Evolutionary conservation across 2,888 invertebrate species (phyloP), one percentile per base, ranked within the genome.

Genomic region (Leptinotarsa peninsularis): DNA sequence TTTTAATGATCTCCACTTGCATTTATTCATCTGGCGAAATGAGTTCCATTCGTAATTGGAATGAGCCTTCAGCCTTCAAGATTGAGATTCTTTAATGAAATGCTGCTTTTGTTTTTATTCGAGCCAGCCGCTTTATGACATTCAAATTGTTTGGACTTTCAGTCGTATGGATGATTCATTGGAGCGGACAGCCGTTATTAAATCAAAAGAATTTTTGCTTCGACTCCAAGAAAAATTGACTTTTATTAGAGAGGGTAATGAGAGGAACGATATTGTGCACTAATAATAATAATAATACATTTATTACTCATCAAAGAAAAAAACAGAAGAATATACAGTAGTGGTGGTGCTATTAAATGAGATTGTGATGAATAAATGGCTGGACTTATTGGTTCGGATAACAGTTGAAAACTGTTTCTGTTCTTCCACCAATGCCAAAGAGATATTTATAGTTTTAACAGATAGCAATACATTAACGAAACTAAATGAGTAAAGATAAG

Each of bases 1-100:
- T 63, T 63, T 63, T 63, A 63, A 63, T 63, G 63, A 63, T 33
- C 33, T 63, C 63, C 63, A 63, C 63, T 63, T 43, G 63, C 63
- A 58, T 63, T 63, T 33, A 33, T 63, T 15, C 33, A n/a, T 63
- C 43, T 63, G 33, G 27, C 17, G 63, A 43, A 63, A 63, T 63
- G 63, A 63, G 43, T 63, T 63, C n/a, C n/a, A 17, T 15, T 18
- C 63, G 33, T 58, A 58, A 58, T 43, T 63, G 63, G 63, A 33
- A 63, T 33, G n/a, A n/a, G 33, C n/a, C 63, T 63, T 21, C 13
- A n/a, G 33, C n/a, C 63, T 63, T 21, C 13, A 21, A 23, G 21
- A 27, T 15, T 23, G 58, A 58, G 27, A 18, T 18, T 3, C 21
- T 13, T 15, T 33, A 33, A 63, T 63, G 33, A 63, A 63, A 43